These are phyloP conservation scores for Mus minutoides DNA, from an alignment of 2,797 vertebrate species.

Conservation along the genomic window DNA sequence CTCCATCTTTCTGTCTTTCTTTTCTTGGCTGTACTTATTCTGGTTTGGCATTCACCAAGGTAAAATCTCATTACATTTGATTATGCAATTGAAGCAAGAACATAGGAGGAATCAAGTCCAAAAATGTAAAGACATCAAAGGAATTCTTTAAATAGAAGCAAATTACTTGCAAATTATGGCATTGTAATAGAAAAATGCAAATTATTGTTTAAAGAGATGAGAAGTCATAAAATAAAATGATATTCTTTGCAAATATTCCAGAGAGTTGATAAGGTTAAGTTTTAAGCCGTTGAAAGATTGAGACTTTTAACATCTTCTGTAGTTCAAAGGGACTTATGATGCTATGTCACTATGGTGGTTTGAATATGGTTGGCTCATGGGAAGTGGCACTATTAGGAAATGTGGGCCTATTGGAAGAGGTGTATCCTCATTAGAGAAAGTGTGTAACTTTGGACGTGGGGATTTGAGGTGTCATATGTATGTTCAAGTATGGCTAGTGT, in stretches of 20 bases:
- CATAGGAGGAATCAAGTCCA: neutral
- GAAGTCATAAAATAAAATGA: neutral
- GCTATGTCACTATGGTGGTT: neutral
- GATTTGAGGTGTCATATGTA: neutral
- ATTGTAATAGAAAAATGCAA: neutral
- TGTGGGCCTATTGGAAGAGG: neutral
- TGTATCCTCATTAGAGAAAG: neutral
- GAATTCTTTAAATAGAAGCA: neutral
- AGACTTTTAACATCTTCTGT: neutral
- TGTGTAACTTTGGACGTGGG: neutral
- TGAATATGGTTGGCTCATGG: neutral
- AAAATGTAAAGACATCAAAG: neutral
- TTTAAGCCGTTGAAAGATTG: neutral
- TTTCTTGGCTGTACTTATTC: neutral
- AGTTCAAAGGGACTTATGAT: neutral
- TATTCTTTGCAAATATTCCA: neutral
- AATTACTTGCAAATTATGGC: neutral
- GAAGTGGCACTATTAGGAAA: neutral
- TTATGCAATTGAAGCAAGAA: neutral
- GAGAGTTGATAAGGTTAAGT: neutral
- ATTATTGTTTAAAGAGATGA: neutral
- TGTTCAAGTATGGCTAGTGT: neutral
- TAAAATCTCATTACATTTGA: neutral
- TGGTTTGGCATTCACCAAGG: neutral
- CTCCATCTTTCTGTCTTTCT: neutral